Percentiles rank a stretch among this genome's conserved stretches.
phyloP scores from a whole-genome alignment of 1,140 invertebrate species.

The Drosophila truncata region DNA sequence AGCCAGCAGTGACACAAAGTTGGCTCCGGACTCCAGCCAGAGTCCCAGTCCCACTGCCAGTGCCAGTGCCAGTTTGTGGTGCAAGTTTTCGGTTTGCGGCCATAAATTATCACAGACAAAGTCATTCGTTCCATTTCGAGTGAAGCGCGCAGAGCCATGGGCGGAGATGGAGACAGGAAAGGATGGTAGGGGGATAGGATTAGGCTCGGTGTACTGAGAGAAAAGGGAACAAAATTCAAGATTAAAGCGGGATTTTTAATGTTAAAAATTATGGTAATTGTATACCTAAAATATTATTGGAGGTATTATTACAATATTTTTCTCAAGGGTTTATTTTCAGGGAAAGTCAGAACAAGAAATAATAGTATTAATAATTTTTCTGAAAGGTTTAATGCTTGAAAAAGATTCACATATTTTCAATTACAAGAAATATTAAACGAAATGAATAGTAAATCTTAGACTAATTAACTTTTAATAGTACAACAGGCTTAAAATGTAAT shows the following conservation, averaged over 20 bases:
- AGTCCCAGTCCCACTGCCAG: not conserved
- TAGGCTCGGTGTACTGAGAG: conserved; percentile 11
- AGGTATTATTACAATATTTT: too few species aligned
- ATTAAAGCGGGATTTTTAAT: not conserved
- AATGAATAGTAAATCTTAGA: too few species aligned
- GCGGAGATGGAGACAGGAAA: conserved; percentile 8
- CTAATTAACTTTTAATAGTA: too few species aligned
- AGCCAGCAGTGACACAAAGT: conserved; percentile 69
- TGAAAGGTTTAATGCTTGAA: too few species aligned
- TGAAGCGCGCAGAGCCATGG: conserved; percentile 57
- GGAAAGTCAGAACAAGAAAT: too few species aligned
- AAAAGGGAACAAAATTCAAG: not conserved
- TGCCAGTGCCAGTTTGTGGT: conserved; percentile 46
- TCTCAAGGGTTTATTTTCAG: too few species aligned
- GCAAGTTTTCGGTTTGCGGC: conserved; percentile 71
- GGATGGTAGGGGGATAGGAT: conserved; percentile 10
- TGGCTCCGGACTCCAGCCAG: conserved; percentile 51
- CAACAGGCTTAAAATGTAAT: too few species aligned
- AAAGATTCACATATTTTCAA: too few species aligned
- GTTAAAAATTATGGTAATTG: too few species aligned
- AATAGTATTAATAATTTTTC: too few species aligned
- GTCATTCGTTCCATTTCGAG: conserved; percentile 84
- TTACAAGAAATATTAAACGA: too few species aligned
- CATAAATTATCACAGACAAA: conserved; percentile 83
- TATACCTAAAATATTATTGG: too few species aligned